Evolutionary conservation across 2,888 invertebrate species (phyloP).

Genomic region (Automeris io): DNA sequence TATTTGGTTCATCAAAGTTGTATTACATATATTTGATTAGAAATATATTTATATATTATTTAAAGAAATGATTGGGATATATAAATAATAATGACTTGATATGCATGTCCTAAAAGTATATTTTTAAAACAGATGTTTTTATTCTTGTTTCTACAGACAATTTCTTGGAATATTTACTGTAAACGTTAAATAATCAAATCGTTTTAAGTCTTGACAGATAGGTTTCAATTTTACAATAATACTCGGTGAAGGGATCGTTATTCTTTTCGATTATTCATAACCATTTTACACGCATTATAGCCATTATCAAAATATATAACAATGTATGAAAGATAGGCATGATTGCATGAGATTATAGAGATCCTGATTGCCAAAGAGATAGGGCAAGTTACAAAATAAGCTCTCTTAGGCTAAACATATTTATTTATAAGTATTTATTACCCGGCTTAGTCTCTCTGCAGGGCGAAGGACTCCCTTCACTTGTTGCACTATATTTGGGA

Average conservation of each 20-base stretch:
- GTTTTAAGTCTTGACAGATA: too few relatives aligned
- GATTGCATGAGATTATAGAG: background rate
- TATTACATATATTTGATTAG: constrained; percentile 4
- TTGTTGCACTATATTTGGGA: constrained; percentile 1
- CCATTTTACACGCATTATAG: background rate
- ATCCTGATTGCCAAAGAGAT: too few relatives aligned
- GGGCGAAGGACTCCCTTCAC: too few relatives aligned
- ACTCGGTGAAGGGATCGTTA: background rate
- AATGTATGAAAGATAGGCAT: background rate
- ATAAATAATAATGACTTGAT: background rate
- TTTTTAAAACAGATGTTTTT: too few relatives aligned
- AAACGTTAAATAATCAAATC: background rate
- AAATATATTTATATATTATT: background rate
- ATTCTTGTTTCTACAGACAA: background rate
- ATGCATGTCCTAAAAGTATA: background rate
- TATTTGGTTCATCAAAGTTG: constrained; percentile 14
- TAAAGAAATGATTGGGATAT: background rate
- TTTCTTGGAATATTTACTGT: background rate
- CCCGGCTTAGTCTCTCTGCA: background rate
- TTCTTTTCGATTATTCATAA: background rate
- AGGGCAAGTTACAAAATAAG: background rate
- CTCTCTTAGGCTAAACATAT: background rate
- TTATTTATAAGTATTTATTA: background rate
- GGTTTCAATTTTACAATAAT: too few relatives aligned
- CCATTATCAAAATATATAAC: background rate